Conservation (phyloP, 2,113 vertebrate genomes). For the Pelecanoides urinatrix region DNA sequence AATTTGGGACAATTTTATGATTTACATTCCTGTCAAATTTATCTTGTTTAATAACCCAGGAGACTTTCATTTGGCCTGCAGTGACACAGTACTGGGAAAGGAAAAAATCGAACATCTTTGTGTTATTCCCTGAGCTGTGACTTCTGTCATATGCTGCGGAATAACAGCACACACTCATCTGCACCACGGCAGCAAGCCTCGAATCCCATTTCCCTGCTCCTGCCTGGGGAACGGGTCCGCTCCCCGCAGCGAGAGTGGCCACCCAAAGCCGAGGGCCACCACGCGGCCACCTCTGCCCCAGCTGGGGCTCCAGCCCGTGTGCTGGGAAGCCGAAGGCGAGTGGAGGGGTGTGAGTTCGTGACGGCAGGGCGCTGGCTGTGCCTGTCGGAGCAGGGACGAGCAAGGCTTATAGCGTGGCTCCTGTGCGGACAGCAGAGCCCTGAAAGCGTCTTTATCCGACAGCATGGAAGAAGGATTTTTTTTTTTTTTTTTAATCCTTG, state of each 20-base stretch:
- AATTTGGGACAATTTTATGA: neutral
- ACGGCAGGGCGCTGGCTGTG: neutral
- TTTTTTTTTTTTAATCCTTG: neutral
- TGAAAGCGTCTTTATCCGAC: neutral
- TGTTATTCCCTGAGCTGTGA: neutral
- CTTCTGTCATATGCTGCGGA: neutral
- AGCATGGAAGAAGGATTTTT: neutral
- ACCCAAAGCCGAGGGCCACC: neutral
- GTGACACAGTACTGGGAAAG: neutral
- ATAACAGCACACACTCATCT: fast-evolving
- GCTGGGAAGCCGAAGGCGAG: neutral
- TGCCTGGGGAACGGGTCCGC: fast-evolving
- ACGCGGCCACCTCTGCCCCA: neutral
- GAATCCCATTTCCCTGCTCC: neutral
- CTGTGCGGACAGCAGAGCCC: neutral
- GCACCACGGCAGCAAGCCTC: fast-evolving
- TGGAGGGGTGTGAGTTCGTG: fast-evolving
- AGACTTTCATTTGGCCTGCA: neutral
- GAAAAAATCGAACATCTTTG: neutral
- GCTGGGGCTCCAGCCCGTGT: fast-evolving
- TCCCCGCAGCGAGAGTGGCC: fast-evolving
- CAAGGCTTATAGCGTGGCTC: neutral
- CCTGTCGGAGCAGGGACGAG: neutral
- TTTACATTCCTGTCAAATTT: neutral
- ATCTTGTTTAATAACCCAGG: neutral